Evolutionary conservation across 2,888 invertebrate species (phyloP), one percentile per base, ranked within the genome.

Genomic region (Nycteola revayana): DNA sequence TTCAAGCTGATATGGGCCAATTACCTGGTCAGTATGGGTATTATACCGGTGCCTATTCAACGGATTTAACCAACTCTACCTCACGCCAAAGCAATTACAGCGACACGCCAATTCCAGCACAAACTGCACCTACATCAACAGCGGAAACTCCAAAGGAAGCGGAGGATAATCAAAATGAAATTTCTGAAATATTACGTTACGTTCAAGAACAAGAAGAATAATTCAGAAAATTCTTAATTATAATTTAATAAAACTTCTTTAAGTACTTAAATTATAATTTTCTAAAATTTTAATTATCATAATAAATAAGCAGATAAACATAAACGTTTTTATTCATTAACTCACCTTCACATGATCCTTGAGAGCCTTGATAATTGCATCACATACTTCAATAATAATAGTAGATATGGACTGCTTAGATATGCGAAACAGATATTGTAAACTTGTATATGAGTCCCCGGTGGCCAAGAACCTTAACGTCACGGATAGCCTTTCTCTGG

Each of bases 401-500:
- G 35, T 39, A 27, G 32, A 29, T 43, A 39, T 36, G 32, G 27
- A 23, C 36, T 43, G 43, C n/a, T 36, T 43, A 29, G 42, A 42
- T 24, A 33, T 25, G 26, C 29, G 36, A 41, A 29, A 36, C 37
- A 25, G 32, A 33, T 23, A 40, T 20, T 44, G 42, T 50, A 52
- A 36, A 55, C 32, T 42, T 40, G 21, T 21, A 21, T 21, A 49
- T 42, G 29, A 37, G 22, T 29, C 30, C 29, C 50, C 47, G 32
- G 40, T 51, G 22, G 45, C 45, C 18, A 51, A 42, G 32, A 41
- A 51, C 39, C 47, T 44, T 34, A 53, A 47, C 32, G 43, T 42
- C 11, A 42, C 8, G 8, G 25, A 9, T 30, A 41, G 26, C 22
- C 31, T 38, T 31, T 42, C 38, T 27, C 21, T 28, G 14, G 26